Conservation (phyloP, 2,888 invertebrate genomes). For the Emesis furor region DNA sequence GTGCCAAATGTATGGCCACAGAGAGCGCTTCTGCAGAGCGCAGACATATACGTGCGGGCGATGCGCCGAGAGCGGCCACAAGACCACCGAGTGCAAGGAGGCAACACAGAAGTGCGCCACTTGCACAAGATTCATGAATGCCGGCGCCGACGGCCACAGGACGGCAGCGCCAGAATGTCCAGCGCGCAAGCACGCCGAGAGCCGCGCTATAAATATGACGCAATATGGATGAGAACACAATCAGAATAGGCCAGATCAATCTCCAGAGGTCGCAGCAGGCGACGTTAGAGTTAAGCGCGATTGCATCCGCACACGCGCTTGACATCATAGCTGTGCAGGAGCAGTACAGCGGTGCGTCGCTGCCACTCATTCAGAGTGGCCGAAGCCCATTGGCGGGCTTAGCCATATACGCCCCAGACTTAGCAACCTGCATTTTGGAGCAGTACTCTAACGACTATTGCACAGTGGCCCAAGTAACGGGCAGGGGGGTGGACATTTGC, state of each 20-base stretch:
- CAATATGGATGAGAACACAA: background rate
- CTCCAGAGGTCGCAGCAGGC: background rate
- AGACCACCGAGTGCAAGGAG: background rate
- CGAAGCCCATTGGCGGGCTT: background rate
- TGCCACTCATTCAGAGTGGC: too few species aligned
- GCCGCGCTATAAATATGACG: background rate
- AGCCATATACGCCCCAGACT: too few species aligned
- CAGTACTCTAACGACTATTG: background rate
- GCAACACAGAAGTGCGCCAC: background rate
- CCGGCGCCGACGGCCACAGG: background rate
- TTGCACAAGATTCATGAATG: background rate
- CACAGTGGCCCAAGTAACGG: background rate
- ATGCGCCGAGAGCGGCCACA: background rate
- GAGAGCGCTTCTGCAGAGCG: too few species aligned
- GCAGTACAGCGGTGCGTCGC: background rate
- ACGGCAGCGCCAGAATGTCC: background rate
- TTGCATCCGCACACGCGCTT: background rate
- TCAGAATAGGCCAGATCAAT: background rate
- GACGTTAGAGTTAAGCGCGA: background rate
- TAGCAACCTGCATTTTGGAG: background rate
- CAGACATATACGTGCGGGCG: background rate
- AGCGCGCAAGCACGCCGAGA: background rate
- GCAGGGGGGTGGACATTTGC: constrained; percentile 32
- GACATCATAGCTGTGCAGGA: background rate
- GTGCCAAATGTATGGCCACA: background rate